phyloP scores from a whole-genome alignment of 2,113 vertebrate species.

The Myrmecophaga tridactyla region DNA sequence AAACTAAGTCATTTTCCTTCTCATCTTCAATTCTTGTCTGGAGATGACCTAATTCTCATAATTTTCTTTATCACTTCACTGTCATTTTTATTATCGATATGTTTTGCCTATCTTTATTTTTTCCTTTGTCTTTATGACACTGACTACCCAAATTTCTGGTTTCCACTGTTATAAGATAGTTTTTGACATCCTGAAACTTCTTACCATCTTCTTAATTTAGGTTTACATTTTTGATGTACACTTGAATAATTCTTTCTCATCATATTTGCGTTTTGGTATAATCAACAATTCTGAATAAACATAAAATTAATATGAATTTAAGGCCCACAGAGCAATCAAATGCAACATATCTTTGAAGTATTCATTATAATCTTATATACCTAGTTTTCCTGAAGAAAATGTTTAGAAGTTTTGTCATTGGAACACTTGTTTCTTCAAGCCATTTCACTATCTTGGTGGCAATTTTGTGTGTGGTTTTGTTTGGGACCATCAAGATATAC shows the following conservation, averaged over 20 bases:
- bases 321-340: not conserved
- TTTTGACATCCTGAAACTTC: conserved; percentile 23
- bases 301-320: conserved; percentile 14
- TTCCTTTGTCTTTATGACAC: not conserved
- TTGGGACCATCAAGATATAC: not conserved
- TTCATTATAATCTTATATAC: not conserved
- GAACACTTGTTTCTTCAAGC: not conserved
- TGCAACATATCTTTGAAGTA: not conserved
- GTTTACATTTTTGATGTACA: not conserved
- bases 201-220: not conserved
- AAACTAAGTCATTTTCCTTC: not conserved
- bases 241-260: not conserved
- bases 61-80: not conserved
- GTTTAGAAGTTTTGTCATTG: not conserved
- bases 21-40: not conserved
- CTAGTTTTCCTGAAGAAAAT: not conserved
- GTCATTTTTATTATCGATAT: not conserved
- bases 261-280: not conserved
- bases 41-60: not conserved
- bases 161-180: not conserved
- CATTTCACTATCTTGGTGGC: not conserved
- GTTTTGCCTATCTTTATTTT: not conserved
- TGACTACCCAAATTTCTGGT: not conserved
- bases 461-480: not conserved
- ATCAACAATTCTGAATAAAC: not conserved